Percentiles rank a stretch among this genome's conserved stretches.
Conservation (phyloP, 2,113 vertebrate genomes). For the Paradoxurus hermaphroditus region DNA sequence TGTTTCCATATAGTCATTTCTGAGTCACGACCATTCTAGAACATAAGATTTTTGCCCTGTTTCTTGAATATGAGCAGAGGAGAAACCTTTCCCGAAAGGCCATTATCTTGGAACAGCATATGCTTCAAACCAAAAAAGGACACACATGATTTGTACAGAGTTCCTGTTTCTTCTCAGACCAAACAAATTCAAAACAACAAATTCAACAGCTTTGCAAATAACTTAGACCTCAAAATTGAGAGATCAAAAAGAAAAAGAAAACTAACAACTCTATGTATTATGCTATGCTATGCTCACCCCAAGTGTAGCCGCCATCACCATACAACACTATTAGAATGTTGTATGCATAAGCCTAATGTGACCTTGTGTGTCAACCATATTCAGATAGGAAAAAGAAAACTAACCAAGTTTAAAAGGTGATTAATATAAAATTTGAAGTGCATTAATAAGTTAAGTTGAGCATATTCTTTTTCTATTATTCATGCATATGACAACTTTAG, state of each 20-base stretch:
- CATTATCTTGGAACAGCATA: background rate
- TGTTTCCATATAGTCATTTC: background rate
- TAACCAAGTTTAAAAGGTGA: background rate
- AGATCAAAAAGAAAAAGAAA: background rate
- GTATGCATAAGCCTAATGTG: background rate
- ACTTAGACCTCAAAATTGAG: conserved; percentile 16
- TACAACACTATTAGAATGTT: background rate
- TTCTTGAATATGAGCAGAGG: background rate
- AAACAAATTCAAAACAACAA: background rate
- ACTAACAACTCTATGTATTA: background rate
- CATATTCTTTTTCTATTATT: background rate
- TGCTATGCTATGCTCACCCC: background rate
- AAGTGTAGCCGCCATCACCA: background rate
- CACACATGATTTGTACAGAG: background rate
- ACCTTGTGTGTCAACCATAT: background rate
- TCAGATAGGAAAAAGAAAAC: background rate
- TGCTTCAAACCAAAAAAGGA: background rate
- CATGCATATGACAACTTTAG: background rate
- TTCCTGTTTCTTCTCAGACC: background rate
- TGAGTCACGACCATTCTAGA: background rate
- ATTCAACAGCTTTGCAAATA: background rate
- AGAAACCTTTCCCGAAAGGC: background rate
- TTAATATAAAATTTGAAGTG: background rate
- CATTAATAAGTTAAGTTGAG: background rate
- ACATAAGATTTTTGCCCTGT: background rate